These are phyloP conservation scores for Oedothorax gibbosus DNA, from an alignment of 1,140 invertebrate species.

Conservation along the genomic window DNA sequence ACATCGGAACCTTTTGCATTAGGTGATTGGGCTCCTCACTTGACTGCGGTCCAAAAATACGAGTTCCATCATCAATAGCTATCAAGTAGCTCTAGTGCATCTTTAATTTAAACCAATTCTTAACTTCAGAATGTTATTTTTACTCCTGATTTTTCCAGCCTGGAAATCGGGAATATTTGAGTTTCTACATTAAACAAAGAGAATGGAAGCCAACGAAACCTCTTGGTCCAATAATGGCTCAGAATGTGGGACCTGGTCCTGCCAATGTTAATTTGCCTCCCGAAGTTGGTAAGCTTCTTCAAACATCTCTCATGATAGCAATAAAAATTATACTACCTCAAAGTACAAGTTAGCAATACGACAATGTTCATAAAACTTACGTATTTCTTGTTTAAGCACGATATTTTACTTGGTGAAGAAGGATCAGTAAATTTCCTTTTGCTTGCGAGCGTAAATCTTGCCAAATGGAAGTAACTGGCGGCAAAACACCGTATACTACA, in stretches of 20 bases:
- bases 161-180: slow-evolving; percentile 24
- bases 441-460: too few species aligned
- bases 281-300: slow-evolving; percentile 4
- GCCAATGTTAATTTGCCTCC: slow-evolving; percentile 15
- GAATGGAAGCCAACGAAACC: slow-evolving; percentile 28
- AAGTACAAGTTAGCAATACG: neutral
- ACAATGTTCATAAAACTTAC: neutral
- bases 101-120: too few species aligned
- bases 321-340: neutral
- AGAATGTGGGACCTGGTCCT: slow-evolving; percentile 15
- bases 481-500: too few species aligned
- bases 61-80: too few species aligned
- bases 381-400: too few species aligned
- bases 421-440: too few species aligned
- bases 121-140: neutral
- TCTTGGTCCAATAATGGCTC: neutral
- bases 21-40: too few species aligned
- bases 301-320: neutral
- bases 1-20: too few species aligned
- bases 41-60: too few species aligned
- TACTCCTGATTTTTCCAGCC: neutral
- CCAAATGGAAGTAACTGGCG: too few species aligned
- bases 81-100: too few species aligned
- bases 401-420: too few species aligned
- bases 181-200: slow-evolving; percentile 16